These are phyloP conservation scores for Apodemia mormo DNA, from an alignment of 2,888 invertebrate genomes.

Conservation along the genomic window DNA sequence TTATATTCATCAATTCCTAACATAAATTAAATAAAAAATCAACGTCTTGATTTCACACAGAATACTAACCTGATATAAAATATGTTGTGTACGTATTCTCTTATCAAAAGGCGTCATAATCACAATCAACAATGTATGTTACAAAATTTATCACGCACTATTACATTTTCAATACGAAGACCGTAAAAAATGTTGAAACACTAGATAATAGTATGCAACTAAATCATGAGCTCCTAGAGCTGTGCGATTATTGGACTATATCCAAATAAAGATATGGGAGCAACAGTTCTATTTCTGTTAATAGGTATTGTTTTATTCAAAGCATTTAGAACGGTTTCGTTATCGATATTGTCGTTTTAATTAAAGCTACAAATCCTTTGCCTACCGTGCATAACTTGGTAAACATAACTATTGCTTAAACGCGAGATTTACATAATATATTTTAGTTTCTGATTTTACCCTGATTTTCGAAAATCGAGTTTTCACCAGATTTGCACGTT, in stretches of 20 bases:
- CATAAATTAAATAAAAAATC: no score
- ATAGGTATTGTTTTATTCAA: conserved; percentile 8
- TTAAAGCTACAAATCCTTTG: no score
- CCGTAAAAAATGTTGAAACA: conserved; percentile 10
- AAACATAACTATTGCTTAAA: no score
- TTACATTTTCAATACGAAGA: conserved; percentile 1
- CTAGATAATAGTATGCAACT: conserved; percentile 7
- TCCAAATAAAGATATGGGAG: conserved; percentile 26
- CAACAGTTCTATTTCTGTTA: conserved; percentile 23
- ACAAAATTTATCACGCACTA: background rate
- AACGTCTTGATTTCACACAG: background rate
- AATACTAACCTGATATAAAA: conserved; percentile 1
- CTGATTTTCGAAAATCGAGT: no score
- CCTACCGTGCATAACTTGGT: no score
- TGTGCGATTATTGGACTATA: conserved; percentile 23
- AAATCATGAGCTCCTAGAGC: conserved; percentile 2
- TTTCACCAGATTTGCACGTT: no score
- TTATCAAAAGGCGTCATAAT: conserved; percentile 1
- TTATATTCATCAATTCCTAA: no score
- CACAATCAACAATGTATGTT: background rate
- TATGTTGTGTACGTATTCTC: conserved; percentile 8
- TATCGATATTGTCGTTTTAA: no score
- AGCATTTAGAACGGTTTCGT: background rate
- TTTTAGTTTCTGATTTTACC: no score
- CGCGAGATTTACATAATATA: no score